Percentiles rank a stretch among this genome's conserved stretches.
Conservation (phyloP, 2,797 vertebrate species). For the Oreochromis grahami region DNA sequence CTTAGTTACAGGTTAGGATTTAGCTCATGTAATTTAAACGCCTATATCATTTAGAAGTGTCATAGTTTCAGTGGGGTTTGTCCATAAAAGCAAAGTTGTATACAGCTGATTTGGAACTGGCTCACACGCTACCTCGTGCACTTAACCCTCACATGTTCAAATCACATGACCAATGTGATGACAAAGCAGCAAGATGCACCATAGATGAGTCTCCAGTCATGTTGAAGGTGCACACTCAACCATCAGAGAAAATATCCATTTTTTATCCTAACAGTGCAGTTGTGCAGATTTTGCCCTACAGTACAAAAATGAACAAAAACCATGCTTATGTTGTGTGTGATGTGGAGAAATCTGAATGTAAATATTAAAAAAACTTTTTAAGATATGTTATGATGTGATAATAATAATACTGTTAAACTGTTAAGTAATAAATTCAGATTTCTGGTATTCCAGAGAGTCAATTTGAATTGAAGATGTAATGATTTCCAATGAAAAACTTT, state of each 20-base stretch:
- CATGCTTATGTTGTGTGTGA: neutral
- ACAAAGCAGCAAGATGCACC: neutral
- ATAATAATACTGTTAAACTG: neutral
- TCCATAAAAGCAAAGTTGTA: neutral
- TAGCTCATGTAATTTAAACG: neutral
- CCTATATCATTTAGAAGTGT: neutral
- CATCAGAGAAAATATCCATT: neutral
- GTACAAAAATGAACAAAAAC: neutral
- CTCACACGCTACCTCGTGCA: neutral
- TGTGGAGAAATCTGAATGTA: neutral
- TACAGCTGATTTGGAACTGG: neutral
- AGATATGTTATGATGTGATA: neutral
- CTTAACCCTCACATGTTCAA: neutral
- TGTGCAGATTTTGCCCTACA: neutral
- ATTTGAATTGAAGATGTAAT: neutral
- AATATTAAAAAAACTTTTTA: fast-evolving
- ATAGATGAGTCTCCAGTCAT: neutral
- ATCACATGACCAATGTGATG: neutral
- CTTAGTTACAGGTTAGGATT: neutral
- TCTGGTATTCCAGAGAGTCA: neutral
- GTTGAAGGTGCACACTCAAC: neutral
- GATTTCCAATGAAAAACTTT: neutral
- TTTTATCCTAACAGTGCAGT: neutral
- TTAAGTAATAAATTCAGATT: neutral
- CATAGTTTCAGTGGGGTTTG: neutral